Percentiles rank a stretch among this genome's conserved stretches.
These are phyloP conservation scores for Sanderia malayensis DNA, from an alignment of 30 jellyfish, hydroid and myxozoan genomes.

Conservation along the genomic window DNA sequence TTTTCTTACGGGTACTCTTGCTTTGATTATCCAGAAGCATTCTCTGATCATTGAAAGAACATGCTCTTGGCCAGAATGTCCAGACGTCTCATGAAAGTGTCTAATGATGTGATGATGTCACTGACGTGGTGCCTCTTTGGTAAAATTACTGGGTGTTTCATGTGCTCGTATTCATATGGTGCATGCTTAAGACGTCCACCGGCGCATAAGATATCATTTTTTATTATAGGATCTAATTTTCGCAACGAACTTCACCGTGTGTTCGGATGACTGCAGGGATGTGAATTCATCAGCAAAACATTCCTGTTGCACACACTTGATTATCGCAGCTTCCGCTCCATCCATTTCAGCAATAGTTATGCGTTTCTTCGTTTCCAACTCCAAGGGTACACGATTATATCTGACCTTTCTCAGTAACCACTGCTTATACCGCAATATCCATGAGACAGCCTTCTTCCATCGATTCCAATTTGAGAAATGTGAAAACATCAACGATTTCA, in stretches of 20 bases:
- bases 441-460: constrained; percentile 15
- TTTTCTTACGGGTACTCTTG: constrained; percentile 18
- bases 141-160: constrained; percentile 42
- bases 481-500: too few relatives aligned
- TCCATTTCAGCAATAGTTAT: constrained; percentile 9
- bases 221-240: constrained; percentile 21
- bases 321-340: constrained; percentile 30
- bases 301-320: constrained; percentile 32
- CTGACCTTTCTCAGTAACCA: not conserved
- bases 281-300: constrained; percentile 21
- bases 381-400: not conserved
- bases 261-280: constrained; percentile 3
- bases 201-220: constrained; percentile 35
- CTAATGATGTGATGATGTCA: constrained; percentile 40
- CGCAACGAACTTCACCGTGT: constrained; percentile 1
- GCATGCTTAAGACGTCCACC: constrained; percentile 56
- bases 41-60: constrained; percentile 36
- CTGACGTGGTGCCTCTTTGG: constrained; percentile 43
- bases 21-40: constrained; percentile 46
- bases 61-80: constrained; percentile 45
- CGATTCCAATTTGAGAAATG: constrained; percentile 7
- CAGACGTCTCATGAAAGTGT: constrained; percentile 36
- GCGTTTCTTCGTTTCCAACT: not conserved
- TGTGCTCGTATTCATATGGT: constrained; percentile 12
- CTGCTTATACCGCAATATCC: constrained; percentile 4